Evolutionary conservation across 2,113 vertebrate genomes (phyloP).

Genomic region (Romanogobio albipinnatus): DNA sequence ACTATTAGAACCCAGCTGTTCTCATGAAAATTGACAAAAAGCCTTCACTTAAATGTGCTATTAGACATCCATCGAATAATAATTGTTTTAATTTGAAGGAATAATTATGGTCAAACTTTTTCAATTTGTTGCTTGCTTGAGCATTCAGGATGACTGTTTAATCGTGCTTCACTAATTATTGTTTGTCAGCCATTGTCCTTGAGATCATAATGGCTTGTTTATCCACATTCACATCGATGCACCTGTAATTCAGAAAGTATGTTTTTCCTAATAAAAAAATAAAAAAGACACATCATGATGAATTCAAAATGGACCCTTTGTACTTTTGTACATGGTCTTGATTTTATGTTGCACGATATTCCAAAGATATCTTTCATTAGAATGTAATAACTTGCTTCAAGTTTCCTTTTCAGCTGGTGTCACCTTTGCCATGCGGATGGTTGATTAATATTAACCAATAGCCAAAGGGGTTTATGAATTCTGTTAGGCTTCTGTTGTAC

Average conservation of each 20-base stretch:
- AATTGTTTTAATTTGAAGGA: constrained; percentile 38
- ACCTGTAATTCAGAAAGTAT: constrained; percentile 1
- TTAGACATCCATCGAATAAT: constrained; percentile 25
- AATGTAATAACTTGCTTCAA: neutral
- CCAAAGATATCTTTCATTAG: neutral
- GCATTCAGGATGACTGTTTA: constrained; percentile 3
- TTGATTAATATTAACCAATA: neutral
- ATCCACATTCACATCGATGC: constrained; percentile 12
- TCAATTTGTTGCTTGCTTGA: constrained; percentile 28
- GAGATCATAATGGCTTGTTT: constrained; percentile 43
- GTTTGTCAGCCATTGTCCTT: constrained; percentile 39
- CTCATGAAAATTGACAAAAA: constrained; percentile 23
- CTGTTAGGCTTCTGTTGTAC: neutral
- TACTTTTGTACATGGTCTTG: neutral
- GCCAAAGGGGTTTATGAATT: neutral
- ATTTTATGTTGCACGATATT: neutral
- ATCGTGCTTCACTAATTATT: constrained; percentile 29
- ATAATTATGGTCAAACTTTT: constrained; percentile 45
- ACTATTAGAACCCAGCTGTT: constrained; percentile 44
- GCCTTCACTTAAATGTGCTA: constrained; percentile 30
- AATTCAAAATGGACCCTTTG: neutral
- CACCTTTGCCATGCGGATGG: neutral
- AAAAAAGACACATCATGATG: too few species aligned
- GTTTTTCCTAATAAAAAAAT: neutral
- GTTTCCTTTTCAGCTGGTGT: neutral